Conservation (phyloP, 53 echinoderm and acorn worm species). For the Astropecten irregularis region DNA sequence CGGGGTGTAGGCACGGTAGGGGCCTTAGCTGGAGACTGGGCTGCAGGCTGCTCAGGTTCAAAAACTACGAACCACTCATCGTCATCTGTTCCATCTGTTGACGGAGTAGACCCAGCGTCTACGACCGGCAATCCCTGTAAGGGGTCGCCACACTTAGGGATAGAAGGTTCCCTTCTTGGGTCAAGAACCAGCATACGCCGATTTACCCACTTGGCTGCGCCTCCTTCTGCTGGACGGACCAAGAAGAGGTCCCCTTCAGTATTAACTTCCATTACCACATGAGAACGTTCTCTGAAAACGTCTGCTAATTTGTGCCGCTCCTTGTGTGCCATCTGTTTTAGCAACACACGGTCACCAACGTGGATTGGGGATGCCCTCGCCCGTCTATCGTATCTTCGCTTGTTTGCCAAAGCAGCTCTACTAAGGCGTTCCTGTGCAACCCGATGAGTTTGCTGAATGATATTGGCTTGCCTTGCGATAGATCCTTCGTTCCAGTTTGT, state of each 20-base stretch:
- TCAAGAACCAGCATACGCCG: constrained; percentile 42
- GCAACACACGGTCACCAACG: constrained; percentile 34
- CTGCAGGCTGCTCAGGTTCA: not conserved
- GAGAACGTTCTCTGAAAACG: constrained; percentile 8
- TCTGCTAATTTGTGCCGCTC: constrained; percentile 52
- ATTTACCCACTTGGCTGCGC: constrained; percentile 38
- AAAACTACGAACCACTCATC: not conserved
- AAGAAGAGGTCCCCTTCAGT: constrained; percentile 22
- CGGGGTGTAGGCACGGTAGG: not conserved
- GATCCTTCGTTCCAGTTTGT: not conserved
- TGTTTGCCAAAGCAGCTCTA: constrained; percentile 8
- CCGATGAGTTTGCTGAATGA: not conserved
- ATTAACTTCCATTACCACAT: constrained; percentile 28
- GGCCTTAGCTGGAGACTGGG: not conserved
- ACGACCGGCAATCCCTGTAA: not conserved
- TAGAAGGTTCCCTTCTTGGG: constrained; percentile 29
- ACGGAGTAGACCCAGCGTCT: not conserved
- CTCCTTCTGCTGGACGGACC: constrained; percentile 17
- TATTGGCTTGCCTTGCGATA: not conserved
- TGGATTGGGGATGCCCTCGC: not conserved
- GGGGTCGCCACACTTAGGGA: not conserved
- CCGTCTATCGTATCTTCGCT: constrained; percentile 10
- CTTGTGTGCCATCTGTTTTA: constrained; percentile 24
- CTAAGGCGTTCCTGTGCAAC: not conserved
- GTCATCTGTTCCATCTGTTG: not conserved